Evolutionary conservation across 2,888 invertebrate species (phyloP), one percentile per base, ranked within the genome.

Genomic region (Nineta flava): DNA sequence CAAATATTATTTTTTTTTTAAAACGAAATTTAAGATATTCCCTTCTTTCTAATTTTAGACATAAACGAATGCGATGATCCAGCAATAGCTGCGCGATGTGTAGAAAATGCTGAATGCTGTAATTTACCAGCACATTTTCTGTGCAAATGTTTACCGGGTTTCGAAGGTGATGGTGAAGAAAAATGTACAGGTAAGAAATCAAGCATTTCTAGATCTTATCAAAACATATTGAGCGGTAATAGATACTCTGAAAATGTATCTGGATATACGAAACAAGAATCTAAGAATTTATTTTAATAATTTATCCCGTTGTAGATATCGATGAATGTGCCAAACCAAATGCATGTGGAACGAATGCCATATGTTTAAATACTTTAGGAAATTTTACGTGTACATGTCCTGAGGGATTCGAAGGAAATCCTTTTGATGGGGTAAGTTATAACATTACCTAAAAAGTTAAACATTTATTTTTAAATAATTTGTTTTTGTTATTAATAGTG

Each of bases 41-140:
- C 15, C 6, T 42, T 43, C 26, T 16, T 21, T 12, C 10, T 26
- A 21, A 17, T 65, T 67, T 6, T 66, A 88, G 90, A 91, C 70
- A 88, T 95, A 67, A 85, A 96, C 72, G 95, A 96, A 74, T 96
- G 95, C 68, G 81, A 83, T 62, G 86, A 90, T 70, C 90, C 91
- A 54, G 75, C 77, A 54, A 75, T 92, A 61, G 81, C 87, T 35
- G 78, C 83, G 52, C 76, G 87, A 61, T 94, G 93, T 70, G 92
- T 90, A 53, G 75, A 81, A 65, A 91, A 94, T 67, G 87, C 93
- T 41, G 92, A 92, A 66, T 94, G 94, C 68, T 93, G 93, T 65
- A 94, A 94, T 72, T 72, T 93, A 59, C 93, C 93, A 46, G 87
- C 92, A 57, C 90, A 91, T 73, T 94, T 90, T 69, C 80, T 91